Percentiles rank a stretch among this genome's conserved stretches.
phyloP scores from a whole-genome alignment of 2,797 vertebrate species.

The Rhincodon typus region DNA sequence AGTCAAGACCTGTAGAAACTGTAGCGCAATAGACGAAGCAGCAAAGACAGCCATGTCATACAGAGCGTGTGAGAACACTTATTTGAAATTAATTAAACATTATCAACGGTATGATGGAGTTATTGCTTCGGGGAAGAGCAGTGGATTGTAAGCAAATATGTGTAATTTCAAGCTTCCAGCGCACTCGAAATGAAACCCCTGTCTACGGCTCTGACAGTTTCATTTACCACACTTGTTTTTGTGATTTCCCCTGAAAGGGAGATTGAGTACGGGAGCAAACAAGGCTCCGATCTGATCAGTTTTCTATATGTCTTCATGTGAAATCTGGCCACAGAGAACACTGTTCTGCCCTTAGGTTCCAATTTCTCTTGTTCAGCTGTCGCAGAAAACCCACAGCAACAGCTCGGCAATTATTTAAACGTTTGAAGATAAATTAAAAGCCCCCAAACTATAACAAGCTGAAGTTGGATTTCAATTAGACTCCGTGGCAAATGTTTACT shows the following conservation, averaged over 20 bases:
- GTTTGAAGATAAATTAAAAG: background rate
- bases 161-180: background rate
- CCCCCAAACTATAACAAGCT: background rate
- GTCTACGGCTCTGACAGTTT: background rate
- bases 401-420: background rate
- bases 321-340: background rate
- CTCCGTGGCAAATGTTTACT: background rate
- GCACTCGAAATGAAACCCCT: background rate
- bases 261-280: background rate
- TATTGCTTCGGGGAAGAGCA: background rate
- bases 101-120: too few species aligned
- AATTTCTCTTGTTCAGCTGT: background rate
- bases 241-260: background rate
- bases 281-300: background rate
- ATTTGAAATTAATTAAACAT: background rate
- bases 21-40: background rate
- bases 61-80: background rate
- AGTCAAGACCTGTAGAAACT: background rate
- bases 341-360: background rate
- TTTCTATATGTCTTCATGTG: background rate
- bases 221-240: background rate
- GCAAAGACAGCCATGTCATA: background rate
- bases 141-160: background rate
- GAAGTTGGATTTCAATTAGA: constrained; percentile 19
- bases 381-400: background rate